phyloP scores from a whole-genome alignment of 2,113 vertebrate genomes.

The Podilymbus podiceps region DNA sequence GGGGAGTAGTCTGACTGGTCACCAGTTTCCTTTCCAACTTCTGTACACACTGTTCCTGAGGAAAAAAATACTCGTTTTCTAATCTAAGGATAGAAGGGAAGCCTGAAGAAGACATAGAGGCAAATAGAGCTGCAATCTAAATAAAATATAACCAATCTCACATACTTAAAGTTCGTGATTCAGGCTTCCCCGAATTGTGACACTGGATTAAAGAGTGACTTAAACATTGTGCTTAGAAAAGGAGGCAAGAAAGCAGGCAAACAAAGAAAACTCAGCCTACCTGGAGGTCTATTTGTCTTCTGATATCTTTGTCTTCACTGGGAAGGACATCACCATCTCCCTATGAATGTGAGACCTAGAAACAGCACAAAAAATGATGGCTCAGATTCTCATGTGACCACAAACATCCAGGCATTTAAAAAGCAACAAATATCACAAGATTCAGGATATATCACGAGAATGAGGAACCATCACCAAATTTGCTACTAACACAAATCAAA shows the following conservation, averaged over 20 bases:
- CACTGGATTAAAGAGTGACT: not conserved
- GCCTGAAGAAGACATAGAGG: not conserved
- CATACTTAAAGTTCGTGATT: not conserved
- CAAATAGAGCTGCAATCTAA: not conserved
- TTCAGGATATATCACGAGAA: not conserved
- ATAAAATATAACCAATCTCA: not conserved
- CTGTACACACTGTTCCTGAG: not conserved
- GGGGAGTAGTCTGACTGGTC: not conserved
- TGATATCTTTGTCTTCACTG: not conserved
- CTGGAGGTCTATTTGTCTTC: not conserved
- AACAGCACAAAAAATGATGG: not conserved
- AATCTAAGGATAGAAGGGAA: not conserved
- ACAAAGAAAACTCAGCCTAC: not conserved
- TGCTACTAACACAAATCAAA: slow-evolving; percentile 3
- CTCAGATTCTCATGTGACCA: not conserved
- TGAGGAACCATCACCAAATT: not conserved
- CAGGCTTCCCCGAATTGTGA: not conserved
- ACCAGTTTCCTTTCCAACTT: not conserved
- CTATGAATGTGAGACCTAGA: not conserved
- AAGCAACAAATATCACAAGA: slow-evolving; percentile 17
- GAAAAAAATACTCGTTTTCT: not conserved
- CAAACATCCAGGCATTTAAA: not conserved
- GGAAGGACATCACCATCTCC: not conserved
- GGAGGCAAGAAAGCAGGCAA: not conserved
- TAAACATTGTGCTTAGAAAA: not conserved